These are phyloP conservation scores for Agonopterix subpropinquella DNA, from an alignment of 2,888 invertebrate genomes.

Conservation along the genomic window DNA sequence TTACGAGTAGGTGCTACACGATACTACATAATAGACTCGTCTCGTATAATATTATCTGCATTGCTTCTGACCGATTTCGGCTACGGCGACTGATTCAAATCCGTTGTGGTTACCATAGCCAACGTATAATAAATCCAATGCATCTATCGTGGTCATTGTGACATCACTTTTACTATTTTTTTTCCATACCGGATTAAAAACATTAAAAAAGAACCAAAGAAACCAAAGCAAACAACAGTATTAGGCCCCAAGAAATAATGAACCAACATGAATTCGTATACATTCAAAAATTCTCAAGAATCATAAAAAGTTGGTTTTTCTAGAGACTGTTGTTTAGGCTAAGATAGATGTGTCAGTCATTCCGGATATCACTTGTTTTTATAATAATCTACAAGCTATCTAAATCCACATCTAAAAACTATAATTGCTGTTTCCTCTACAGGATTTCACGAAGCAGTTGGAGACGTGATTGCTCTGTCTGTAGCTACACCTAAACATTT, in stretches of 20 bases:
- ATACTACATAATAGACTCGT: too few relatives aligned
- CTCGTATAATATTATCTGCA: too few relatives aligned
- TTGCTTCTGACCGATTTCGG: too few relatives aligned
- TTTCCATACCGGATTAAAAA: too few relatives aligned
- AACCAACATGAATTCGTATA: background rate
- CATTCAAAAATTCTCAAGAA: background rate
- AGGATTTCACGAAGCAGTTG: slow-evolving; percentile 86
- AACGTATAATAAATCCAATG: too few relatives aligned
- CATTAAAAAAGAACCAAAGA: too few relatives aligned
- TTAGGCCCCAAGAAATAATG: background rate
- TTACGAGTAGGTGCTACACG: too few relatives aligned
- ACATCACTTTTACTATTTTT: too few relatives aligned
- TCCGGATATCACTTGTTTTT: background rate
- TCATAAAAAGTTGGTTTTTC: background rate
- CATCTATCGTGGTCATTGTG: background rate
- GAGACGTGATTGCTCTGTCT: slow-evolving; percentile 82
- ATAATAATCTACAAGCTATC: background rate
- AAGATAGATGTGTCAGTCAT: background rate
- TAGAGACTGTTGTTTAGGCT: background rate
- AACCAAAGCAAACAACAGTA: too few relatives aligned
- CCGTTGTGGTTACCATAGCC: too few relatives aligned
- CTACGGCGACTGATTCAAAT: too few relatives aligned
- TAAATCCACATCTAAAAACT: background rate
- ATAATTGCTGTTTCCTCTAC: slow-evolving; percentile 6
- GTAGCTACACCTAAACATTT: slow-evolving; percentile 83